These are phyloP conservation scores for Drosophila lini DNA, from an alignment of 1,140 invertebrate species.

Conservation along the genomic window DNA sequence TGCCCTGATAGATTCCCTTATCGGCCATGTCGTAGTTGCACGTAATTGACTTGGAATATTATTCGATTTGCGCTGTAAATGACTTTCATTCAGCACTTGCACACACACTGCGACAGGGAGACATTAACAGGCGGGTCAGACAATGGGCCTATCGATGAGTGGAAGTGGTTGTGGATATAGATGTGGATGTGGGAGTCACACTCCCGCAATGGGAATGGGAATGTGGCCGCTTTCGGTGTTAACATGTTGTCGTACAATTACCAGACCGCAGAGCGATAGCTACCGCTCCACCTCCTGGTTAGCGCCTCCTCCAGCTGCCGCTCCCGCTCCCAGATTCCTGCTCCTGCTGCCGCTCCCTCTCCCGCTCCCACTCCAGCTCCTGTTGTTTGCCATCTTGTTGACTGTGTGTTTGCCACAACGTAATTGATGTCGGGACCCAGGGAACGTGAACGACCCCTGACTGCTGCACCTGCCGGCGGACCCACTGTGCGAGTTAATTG, in stretches of 20 bases:
- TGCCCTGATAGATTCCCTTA: conserved; percentile 22
- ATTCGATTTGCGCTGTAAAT: conserved; percentile 80
- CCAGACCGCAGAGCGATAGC: conserved; percentile 59
- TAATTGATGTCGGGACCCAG: conserved; percentile 52
- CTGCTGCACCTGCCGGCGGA: conserved; percentile 40
- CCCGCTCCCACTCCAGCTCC: not conserved
- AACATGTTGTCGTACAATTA: conserved; percentile 79
- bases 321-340: conserved; percentile 2
- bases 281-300: conserved; percentile 5
- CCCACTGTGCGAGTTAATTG: conserved; percentile 73
- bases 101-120: conserved; percentile 1
- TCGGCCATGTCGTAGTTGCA: conserved; percentile 67
- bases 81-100: conserved; percentile 67
- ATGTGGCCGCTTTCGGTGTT: conserved; percentile 66
- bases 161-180: conserved; percentile 16
- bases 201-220: conserved; percentile 14
- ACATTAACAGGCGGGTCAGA: conserved; percentile 24
- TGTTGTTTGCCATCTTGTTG: conserved; percentile 55
- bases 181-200: conserved; percentile 4
- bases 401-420: conserved; percentile 63
- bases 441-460: conserved; percentile 35
- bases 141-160: conserved; percentile 49
- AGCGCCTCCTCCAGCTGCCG: not conserved
- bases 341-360: not conserved
- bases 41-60: conserved; percentile 81